Evolutionary conservation across 2,888 invertebrate genomes (phyloP).

Genomic region (Pediacus dermestoides): DNA sequence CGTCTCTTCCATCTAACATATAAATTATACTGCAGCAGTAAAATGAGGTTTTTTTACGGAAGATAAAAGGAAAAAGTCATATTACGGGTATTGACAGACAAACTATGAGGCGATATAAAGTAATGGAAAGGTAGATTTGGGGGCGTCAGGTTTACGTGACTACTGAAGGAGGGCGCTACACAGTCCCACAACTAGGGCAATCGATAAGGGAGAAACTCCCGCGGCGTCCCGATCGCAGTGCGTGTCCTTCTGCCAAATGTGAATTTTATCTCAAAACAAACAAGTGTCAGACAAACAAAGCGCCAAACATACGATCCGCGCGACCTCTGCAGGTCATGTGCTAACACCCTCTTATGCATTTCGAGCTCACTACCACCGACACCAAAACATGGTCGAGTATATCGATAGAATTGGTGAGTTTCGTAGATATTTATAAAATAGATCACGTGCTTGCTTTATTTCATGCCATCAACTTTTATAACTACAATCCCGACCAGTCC

Average conservation of each 20-base stretch:
- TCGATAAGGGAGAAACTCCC: conserved; percentile 53
- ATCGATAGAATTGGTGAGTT: conserved; percentile 46
- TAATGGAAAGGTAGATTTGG: conserved; percentile 16
- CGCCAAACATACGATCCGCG: conserved; percentile 8
- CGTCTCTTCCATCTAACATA: neutral
- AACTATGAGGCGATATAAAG: conserved; percentile 15
- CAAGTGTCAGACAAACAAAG: conserved; percentile 32
- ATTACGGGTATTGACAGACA: conserved; percentile 15
- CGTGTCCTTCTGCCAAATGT: conserved; percentile 47
- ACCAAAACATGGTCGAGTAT: conserved; percentile 44
- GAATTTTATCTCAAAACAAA: conserved; percentile 38
- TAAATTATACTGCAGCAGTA: neutral
- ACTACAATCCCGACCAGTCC: conserved; percentile 26
- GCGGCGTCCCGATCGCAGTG: conserved; percentile 50
- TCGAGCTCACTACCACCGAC: conserved; percentile 17
- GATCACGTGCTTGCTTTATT: conserved; percentile 38
- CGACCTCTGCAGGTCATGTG: conserved; percentile 30
- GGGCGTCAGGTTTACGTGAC: conserved; percentile 12
- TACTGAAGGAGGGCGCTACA: conserved; percentile 38
- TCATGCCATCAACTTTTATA: conserved; percentile 34
- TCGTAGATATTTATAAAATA: conserved; percentile 27
- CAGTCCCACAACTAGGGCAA: conserved; percentile 63
- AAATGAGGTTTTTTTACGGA: conserved; percentile 11
- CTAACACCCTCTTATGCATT: conserved; percentile 17
- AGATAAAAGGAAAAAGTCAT: conserved; percentile 15